Evolutionary conservation across 2,888 invertebrate genomes (phyloP).

Genomic region (Drosophila peninsularis): DNA sequence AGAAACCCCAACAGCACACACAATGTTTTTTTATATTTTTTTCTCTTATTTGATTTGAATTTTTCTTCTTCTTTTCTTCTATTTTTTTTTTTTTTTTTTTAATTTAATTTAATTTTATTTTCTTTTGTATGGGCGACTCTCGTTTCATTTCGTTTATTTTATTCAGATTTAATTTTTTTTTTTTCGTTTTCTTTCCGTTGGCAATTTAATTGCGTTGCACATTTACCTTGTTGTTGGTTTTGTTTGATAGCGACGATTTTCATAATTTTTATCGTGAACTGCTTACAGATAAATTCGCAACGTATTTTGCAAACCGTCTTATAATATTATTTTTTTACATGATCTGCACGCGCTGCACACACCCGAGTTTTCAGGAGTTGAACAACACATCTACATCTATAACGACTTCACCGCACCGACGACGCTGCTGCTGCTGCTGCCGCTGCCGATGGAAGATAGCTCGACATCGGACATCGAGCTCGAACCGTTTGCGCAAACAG

Average conservation of each 20-base stretch:
- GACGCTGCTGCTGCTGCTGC: slow-evolving; percentile 34
- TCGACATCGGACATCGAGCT: slow-evolving; percentile 8
- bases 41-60: background rate
- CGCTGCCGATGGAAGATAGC: slow-evolving; percentile 12
- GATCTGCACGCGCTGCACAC: slow-evolving; percentile 74
- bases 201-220: slow-evolving; percentile 44
- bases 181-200: slow-evolving; percentile 11
- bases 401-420: slow-evolving; percentile 48
- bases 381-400: slow-evolving; percentile 59
- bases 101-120: background rate
- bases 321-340: slow-evolving; percentile 72
- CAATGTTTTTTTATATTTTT: slow-evolving; percentile 12
- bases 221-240: slow-evolving; percentile 58
- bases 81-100: background rate
- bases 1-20: slow-evolving; percentile 30
- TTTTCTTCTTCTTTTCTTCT: slow-evolving; percentile 8
- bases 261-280: slow-evolving; percentile 60
- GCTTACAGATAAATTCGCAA: slow-evolving; percentile 76
- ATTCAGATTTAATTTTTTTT: slow-evolving; percentile 10
- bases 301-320: slow-evolving; percentile 69
- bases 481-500: slow-evolving; percentile 6
- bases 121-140: slow-evolving; percentile 2
- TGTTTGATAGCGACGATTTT: slow-evolving; percentile 50
- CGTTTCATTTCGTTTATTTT: slow-evolving; percentile 6
- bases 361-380: slow-evolving; percentile 76